Conservation (phyloP, 2,888 invertebrate species). For the Pristionchus arcanus region DNA sequence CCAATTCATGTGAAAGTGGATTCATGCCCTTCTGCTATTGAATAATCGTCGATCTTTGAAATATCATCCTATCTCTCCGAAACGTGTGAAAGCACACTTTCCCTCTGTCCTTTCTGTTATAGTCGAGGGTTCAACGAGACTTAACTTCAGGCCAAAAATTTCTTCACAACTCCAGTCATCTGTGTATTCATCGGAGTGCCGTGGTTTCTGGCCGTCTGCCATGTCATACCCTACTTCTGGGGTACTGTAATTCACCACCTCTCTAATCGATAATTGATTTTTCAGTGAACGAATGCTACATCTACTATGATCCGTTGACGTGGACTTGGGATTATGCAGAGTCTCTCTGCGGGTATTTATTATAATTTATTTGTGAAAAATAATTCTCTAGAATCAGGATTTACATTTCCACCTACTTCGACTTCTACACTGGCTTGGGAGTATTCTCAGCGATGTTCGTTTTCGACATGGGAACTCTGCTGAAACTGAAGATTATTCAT, state of each 20-base stretch:
- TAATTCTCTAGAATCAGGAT: background rate
- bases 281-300: slow-evolving; percentile 58
- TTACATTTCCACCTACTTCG: slow-evolving; percentile 61
- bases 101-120: background rate
- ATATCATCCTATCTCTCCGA: background rate
- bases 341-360: slow-evolving; percentile 57
- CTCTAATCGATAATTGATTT: background rate
- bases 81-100: background rate
- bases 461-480: slow-evolving; percentile 61
- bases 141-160: slow-evolving; percentile 38
- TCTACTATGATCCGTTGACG: slow-evolving; percentile 58
- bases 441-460: slow-evolving; percentile 60
- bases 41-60: too few species aligned
- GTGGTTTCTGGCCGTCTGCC: slow-evolving; percentile 62
- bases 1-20: too few species aligned
- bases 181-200: slow-evolving; percentile 59
- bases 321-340: slow-evolving; percentile 61
- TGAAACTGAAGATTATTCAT: slow-evolving; percentile 40
- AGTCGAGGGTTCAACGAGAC: background rate
- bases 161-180: slow-evolving; percentile 56
- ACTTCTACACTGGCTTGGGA: slow-evolving; percentile 63
- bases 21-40: too few species aligned
- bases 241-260: background rate
- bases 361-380: background rate
- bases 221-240: slow-evolving; percentile 67